Base-by-base conservation (phyloP, 2,888 invertebrate species). In the Cetonia aurata region DNA sequence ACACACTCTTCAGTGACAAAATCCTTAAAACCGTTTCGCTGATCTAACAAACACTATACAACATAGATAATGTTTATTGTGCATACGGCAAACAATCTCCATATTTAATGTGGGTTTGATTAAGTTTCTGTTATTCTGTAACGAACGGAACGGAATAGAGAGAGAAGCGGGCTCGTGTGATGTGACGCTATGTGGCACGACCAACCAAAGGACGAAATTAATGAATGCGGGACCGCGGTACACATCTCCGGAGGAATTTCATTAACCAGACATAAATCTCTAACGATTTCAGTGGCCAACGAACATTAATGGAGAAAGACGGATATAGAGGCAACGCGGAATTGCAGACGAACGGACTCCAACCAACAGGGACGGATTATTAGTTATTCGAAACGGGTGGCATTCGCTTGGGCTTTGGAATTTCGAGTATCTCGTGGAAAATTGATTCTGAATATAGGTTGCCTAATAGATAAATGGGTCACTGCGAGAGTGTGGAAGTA, bases 231-330 rank as follows among this genome's bases (percentile, higher is more conserved):
- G 60, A 60, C 60, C 46, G 25, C 60, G 48, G 25, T 60, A 60
- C 60, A 60, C 60, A 60, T 55, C 66, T 66, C 44, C 15, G 52
- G 46, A 69, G 69, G 69, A 69, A 69, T 69, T 69, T 69, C 59
- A 69, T 69, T 69, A 69, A 59, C 57, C 69, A 52, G 33, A 50
- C 52, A 69, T 69, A 69, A 69, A 56, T 69, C 60, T 50, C 52
- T 41, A 69, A 52, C 69, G 57, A 48, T 52, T 69, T 60, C 50
- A 41, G 52, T 69, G 52, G 60, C 60, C 60, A 60, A 44, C 60
- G 44, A 60, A 48, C 60, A 60, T 60, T 60, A 60, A 60, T 25
- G 48, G 60, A 57, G 25, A 60, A 9, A 17, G 48, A 60, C 31
- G 15, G 25, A 6, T 25, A 25, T 25, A 25, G 46, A 31, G 15